Percentiles rank a stretch among this genome's conserved stretches.
Evolutionary conservation across 2,797 vertebrate genomes (phyloP).

Genomic region (Lepilemur ruficaudatus): DNA sequence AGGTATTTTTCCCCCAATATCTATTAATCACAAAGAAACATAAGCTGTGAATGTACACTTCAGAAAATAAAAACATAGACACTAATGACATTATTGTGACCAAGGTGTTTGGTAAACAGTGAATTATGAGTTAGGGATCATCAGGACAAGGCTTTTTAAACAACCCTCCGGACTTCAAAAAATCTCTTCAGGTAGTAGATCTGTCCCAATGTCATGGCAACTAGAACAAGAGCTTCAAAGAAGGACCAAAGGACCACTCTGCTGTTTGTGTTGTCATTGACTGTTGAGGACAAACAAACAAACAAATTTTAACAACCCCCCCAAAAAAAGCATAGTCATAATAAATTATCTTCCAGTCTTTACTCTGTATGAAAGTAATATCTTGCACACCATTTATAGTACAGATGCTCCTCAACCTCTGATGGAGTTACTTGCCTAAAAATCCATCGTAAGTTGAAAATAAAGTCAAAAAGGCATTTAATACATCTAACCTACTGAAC

Average conservation of each 20-base stretch:
- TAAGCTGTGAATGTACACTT: conserved; percentile 80
- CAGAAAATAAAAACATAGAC: conserved; percentile 83
- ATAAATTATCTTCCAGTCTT: not conserved
- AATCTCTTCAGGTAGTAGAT: conserved; percentile 99
- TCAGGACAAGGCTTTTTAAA: conserved; percentile 86
- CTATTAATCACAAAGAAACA: conserved; percentile 82
- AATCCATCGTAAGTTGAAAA: not conserved
- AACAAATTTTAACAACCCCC: not conserved
- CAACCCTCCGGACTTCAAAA: conserved; percentile 99
- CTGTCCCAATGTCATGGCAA: conserved; percentile 99
- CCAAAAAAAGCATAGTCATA: not conserved
- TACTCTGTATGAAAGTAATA: not conserved
- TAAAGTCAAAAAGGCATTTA: not conserved
- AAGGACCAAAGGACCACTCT: conserved; percentile 99
- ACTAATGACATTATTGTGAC: conserved; percentile 83
- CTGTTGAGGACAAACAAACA: conserved; percentile 80
- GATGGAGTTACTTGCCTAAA: not conserved
- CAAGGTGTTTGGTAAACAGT: conserved; percentile 85
- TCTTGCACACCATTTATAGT: not conserved
- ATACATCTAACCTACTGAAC: not conserved
- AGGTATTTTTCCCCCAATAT: conserved; percentile 71
- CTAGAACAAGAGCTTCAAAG: conserved; percentile 98
- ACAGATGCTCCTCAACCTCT: not conserved
- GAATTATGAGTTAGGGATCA: conserved; percentile 81
- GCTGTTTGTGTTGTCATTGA: conserved; percentile 99